A percentile compares a stretch with the other conserved stretches of the same genome.
Conservation (phyloP, 2,888 invertebrate species). For the Andrena camellia region DNA sequence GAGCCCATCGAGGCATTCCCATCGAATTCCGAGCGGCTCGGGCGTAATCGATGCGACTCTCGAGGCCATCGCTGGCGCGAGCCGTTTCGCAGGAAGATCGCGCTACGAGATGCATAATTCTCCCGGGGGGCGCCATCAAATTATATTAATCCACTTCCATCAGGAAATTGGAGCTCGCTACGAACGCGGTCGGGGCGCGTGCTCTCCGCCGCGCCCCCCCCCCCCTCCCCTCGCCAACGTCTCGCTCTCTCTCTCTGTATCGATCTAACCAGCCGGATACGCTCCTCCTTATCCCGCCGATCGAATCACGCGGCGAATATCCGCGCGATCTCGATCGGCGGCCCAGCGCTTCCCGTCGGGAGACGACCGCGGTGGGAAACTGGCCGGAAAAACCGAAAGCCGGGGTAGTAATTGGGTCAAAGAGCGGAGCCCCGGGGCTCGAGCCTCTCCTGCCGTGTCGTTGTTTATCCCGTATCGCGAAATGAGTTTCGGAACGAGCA, state of each 20-base stretch:
- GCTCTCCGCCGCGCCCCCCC: neutral
- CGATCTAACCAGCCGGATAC: slow-evolving; percentile 32
- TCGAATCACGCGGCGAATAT: slow-evolving; percentile 12
- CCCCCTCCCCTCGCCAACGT: neutral
- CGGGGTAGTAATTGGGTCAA: slow-evolving; percentile 62
- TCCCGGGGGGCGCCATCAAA: slow-evolving; percentile 65
- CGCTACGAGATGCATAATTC: slow-evolving; percentile 53
- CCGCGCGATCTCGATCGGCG: neutral
- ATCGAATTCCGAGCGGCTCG: neutral
- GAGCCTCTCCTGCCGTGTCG: slow-evolving; percentile 39
- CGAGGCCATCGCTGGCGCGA: slow-evolving; percentile 8
- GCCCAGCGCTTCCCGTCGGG: slow-evolving; percentile 1
- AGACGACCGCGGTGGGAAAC: neutral
- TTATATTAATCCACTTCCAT: slow-evolving; percentile 74
- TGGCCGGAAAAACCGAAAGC: slow-evolving; percentile 24
- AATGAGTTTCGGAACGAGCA: slow-evolving; percentile 65
- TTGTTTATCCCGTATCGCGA: slow-evolving; percentile 69
- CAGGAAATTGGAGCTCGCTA: slow-evolving; percentile 67
- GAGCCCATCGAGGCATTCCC: neutral
- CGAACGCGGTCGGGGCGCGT: slow-evolving; percentile 31
- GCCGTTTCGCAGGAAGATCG: slow-evolving; percentile 25
- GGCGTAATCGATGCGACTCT: neutral
- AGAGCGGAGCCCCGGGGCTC: slow-evolving; percentile 14
- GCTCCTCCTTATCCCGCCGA: slow-evolving; percentile 24
- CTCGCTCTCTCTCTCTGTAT: neutral